Conservation (phyloP, 2,888 invertebrate species). For the Melanotus villosus region DNA sequence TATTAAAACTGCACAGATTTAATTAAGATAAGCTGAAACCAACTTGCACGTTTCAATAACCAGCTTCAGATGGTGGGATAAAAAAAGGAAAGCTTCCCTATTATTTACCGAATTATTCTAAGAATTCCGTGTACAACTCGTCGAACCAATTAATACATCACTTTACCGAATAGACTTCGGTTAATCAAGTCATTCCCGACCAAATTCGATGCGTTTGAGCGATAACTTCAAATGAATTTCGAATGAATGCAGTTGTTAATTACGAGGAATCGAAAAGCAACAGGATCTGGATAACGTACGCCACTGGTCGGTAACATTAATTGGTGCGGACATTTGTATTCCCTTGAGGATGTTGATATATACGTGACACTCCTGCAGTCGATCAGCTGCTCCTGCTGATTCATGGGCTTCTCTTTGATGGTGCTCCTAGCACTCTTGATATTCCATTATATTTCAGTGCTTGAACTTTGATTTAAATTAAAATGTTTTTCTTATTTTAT, state of each 20-base stretch:
- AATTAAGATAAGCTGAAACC: constrained; percentile 18
- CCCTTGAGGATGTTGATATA: constrained; percentile 47
- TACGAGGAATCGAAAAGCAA: constrained; percentile 24
- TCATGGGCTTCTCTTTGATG: constrained; percentile 48
- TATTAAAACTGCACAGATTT: constrained; percentile 17
- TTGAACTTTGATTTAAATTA: no score
- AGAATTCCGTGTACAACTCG: not conserved
- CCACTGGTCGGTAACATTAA: constrained; percentile 48
- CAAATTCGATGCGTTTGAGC: not conserved
- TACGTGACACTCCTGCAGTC: constrained; percentile 51
- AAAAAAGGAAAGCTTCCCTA: not conserved
- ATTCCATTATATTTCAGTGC: constrained; percentile 31
- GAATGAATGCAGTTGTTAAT: constrained; percentile 45
- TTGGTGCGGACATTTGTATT: constrained; percentile 53
- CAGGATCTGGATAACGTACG: constrained; percentile 32
- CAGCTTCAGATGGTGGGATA: not conserved
- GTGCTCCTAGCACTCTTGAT: constrained; percentile 26
- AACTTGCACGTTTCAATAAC: constrained; percentile 21
- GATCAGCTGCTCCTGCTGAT: constrained; percentile 51
- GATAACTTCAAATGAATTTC: constrained; percentile 15
- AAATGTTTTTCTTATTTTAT: no score
- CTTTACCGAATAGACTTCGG: not conserved
- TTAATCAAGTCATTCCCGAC: not conserved
- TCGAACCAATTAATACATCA: not conserved
- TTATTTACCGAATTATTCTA: constrained; percentile 2